Base-by-base conservation (phyloP, 2,113 vertebrate genomes). In the Mustela lutreola region DNA sequence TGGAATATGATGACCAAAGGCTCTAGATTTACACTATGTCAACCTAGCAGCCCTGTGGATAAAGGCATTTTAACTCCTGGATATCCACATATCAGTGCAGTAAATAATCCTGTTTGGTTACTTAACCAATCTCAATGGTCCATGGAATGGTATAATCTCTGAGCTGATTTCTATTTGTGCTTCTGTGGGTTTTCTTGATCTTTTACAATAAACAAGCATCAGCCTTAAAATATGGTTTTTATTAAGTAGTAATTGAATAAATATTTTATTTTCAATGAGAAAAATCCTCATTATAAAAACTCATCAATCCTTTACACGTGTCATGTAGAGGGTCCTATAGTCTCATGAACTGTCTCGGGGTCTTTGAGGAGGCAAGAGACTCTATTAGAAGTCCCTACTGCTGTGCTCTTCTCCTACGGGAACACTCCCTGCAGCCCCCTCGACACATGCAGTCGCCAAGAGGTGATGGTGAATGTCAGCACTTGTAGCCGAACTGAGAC, bases 161-260 rank as follows among this genome's bases (percentile, higher is more conserved):
- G 36, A 58, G 2, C 0, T 56, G 4, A 67, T 85, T 75, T 82
- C 92, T 87, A 26, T 50, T 62, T 79, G 36, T 62, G 50, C 22
- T 87, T 75, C 22, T 58, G 62, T 73, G 21, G 3, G 11, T n/a
- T 56, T 82, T 70, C 45, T 28, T 91, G 45, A 87, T 58, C 24
- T 94, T 89, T 92, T 48, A 81, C 21, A 94, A 82, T 50, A 89
- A 92, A 50, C 1, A 50, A 80, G 21, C 3, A 87, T 84, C 65
- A 60, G 15, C 84, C 56, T 56, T 84, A 42, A 86, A 94, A 45
- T 73, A 67, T 7, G 70, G 42, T 94, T 94, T 94, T 96, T 82
- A 36, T 42, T 81, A 90, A 67, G 24, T 58, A 36, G 14, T 60
- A 70, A 84, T 60, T 93, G 45, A 39, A 50, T 79, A 73, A 82